Evolutionary conservation across 1,140 invertebrate genomes (phyloP), one percentile per base, ranked within the genome.

Genomic region (Drosophila trapezifrons): DNA sequence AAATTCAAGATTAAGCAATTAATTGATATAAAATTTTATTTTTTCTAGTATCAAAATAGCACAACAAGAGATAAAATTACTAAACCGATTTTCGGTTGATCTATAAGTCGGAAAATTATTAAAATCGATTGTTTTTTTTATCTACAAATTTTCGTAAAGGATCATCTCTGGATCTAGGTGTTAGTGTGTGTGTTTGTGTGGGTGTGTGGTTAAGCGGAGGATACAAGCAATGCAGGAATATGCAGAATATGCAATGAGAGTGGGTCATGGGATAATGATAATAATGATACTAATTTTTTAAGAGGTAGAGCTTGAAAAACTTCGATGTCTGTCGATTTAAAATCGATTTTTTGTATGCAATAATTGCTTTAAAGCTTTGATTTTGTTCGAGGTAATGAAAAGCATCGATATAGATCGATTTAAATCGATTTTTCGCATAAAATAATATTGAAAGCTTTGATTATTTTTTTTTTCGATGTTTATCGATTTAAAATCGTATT

Each of bases 191-290:
- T 45, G 40, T 57, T 2, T 29, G 35, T 52, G 22, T 38, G 45
- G 9, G 17, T 47, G 43, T 58, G 60, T 55, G 67, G 67, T 56
- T 71, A 69, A 58, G 43, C 42, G 38, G 17, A 64, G 49, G 45
- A 56, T 63, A 40, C 51, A 75, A 74, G 71, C 65, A 10, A 58
- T 70, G 52, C 65, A 57, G 59, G 35, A 32, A 65, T 64, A 54
- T 32, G 56, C 56, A 58, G 17, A 45, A 29, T 13, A 59, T 66
- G 40, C 59, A 27, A 42, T 40, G 64, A 18, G 37, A 18, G 42
- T 38, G 46, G 46, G 35, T 47, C 42, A 40, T 17, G 10, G 25
- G 37, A n/a, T 9, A 9, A 35, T 42, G 51, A 52, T 38, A 43
- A 20, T 22, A 3, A 56, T n/a, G 63, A 22, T 15, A 15, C 8